Evolutionary conservation across 92 coral and sea anemone genomes (phyloP), one percentile per base, ranked within the genome.

Genomic region (Actinostola sp.): DNA sequence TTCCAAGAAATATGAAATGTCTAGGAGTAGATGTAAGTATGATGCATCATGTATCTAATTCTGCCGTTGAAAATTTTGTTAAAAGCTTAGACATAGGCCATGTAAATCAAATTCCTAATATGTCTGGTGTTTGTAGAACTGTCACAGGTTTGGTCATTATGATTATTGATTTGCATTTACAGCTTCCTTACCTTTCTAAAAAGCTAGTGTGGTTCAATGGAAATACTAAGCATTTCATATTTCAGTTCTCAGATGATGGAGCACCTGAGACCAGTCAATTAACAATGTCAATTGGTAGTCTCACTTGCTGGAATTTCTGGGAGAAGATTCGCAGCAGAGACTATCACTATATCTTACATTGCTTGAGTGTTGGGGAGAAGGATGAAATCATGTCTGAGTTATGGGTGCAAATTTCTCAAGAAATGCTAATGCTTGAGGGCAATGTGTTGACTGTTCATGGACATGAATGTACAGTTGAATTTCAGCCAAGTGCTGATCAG

Each of bases 401-500:
- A 21, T 71, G 67, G 69, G 33, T 30, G 54, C 79, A 59, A 36
- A 63, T 85, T 61, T 69, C 90, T 8, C 80, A 76, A 24, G 96
- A 89, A 69, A 89, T 89, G 96, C 50, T 23, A 17, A 31, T 84
- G 79, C 64, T 89, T 38, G 89, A 89, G 68, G 93, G 93, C n/a
- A 82, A 87, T 63, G 53, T 71, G 26, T 23, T 66, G 13, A 67
- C 43, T 38, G 72, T 87, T 56, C 67, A 69, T 77, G 85, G 73
- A 6, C 36, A 71, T 11, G 27, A 80, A 59, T 82, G 92, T 61
- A 87, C 85, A 16, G 61, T 83, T 30, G 88, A 87, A 68, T 87
- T 87, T 48, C 88, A 87, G 62, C 92, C 92, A 1, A 88, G 89
- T 67, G 76, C 93, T 28, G 93, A 88, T 66, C 77, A 73, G 83